phyloP scores from a whole-genome alignment of 2,113 vertebrate species.

The Salvelinus alpinus region DNA sequence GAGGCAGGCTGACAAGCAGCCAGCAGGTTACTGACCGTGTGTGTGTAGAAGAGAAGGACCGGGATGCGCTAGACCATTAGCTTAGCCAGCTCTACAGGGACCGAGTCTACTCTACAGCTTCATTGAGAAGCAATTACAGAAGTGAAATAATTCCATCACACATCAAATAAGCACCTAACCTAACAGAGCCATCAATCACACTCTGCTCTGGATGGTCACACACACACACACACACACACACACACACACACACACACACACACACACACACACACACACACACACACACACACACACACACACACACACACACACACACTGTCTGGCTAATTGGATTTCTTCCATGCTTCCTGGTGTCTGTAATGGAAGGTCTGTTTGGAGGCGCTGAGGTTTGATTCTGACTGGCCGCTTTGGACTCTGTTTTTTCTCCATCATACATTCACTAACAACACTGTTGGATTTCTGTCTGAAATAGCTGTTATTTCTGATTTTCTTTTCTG shows the following conservation, averaged over 20 bases:
- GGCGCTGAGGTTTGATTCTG: background rate
- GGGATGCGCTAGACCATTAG: too few species aligned
- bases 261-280: background rate
- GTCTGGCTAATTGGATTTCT: background rate
- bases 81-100: too few species aligned
- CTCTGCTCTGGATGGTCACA: background rate
- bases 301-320: background rate
- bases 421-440: background rate
- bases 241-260: background rate
- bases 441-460: constrained; percentile 14
- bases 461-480: constrained; percentile 2
- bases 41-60: constrained; percentile 12
- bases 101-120: too few species aligned
- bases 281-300: too few species aligned
- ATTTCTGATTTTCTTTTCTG: constrained; percentile 22
- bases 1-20: constrained; percentile 60
- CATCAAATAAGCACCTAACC: constrained; percentile 60
- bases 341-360: background rate
- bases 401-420: background rate
- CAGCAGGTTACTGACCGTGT: too few species aligned
- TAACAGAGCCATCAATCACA: constrained; percentile 65
- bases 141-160: constrained; percentile 61
- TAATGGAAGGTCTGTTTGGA: constrained; percentile 25
- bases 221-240: background rate
- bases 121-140: too few species aligned